These are phyloP conservation scores for Centropristis striata DNA, from an alignment of 2,113 vertebrate genomes.

Conservation along the genomic window DNA sequence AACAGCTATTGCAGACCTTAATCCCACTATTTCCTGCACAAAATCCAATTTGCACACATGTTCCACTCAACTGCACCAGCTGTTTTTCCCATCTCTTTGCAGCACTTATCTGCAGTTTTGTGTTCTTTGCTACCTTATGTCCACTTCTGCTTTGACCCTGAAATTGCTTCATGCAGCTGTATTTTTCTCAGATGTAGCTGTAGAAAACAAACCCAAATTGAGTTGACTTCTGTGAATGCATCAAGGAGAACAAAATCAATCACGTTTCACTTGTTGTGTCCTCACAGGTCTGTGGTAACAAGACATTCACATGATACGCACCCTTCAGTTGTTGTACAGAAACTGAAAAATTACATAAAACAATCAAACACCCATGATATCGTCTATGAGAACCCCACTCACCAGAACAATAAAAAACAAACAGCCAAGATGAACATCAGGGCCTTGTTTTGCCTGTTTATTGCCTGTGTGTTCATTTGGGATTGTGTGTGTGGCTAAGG, in stretches of 20 bases:
- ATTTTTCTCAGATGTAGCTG: no score
- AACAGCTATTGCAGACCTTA: no score
- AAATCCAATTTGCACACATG: no score
- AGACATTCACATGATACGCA: not conserved
- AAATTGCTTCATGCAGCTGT: no score
- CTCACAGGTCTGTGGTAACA: not conserved
- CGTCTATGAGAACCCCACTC: not conserved
- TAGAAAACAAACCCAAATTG: no score
- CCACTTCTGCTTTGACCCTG: not conserved
- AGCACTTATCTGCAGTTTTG: not conserved
- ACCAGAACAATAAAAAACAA: not conserved
- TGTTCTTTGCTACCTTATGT: not conserved
- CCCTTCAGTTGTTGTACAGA: not conserved
- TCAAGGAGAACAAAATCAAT: no score
- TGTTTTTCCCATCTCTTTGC: not conserved
- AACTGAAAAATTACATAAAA: not conserved
- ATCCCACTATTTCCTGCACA: not conserved
- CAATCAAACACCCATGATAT: not conserved
- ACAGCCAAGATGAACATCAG: not conserved
- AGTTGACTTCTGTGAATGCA: no score
- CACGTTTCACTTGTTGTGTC: not conserved
- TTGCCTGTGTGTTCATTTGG: not conserved
- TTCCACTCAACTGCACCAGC: no score
- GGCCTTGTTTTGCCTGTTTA: not conserved
- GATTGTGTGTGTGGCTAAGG: conserved; percentile 75